A percentile compares a stretch with the other conserved stretches of the same genome.
These are phyloP conservation scores for Tetheella fluctuosa DNA, from an alignment of 2,888 invertebrate genomes.

Conservation along the genomic window DNA sequence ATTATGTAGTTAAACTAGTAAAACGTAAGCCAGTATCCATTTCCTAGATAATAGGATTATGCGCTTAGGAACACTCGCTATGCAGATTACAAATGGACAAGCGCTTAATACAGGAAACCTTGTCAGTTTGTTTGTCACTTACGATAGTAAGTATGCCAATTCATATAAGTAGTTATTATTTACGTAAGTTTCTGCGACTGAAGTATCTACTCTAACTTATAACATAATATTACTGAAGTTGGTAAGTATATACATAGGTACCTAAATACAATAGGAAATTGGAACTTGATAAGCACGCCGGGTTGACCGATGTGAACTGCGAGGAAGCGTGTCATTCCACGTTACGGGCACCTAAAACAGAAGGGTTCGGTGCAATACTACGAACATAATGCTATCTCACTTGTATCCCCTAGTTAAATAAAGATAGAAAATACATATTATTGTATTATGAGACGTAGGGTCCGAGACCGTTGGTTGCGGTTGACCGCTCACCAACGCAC, in stretches of 20 bases:
- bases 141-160: constrained; percentile 5
- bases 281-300: no score
- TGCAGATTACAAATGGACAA: constrained; percentile 26
- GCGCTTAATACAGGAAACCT: constrained; percentile 15
- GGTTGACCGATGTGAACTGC: not conserved
- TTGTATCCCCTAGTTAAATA: not conserved
- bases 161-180: not conserved
- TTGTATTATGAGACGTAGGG: constrained; percentile 1
- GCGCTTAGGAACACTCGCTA: constrained; percentile 31
- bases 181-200: not conserved
- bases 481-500: constrained; percentile 30
- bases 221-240: no score
- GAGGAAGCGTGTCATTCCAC: constrained; percentile 2
- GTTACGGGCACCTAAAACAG: not conserved
- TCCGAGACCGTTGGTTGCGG: constrained; percentile 25
- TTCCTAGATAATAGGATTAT: constrained; percentile 27
- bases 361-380: not conserved
- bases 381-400: not conserved
- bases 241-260: no score
- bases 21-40: constrained; percentile 5
- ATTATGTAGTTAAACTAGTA: not conserved
- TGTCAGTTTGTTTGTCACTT: constrained; percentile 25
- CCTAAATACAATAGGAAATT: no score
- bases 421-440: not conserved
- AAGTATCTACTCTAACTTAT: not conserved